Evolutionary conservation across 2,797 vertebrate genomes (phyloP), one percentile per base, ranked within the genome.

Genomic region (Tragopan temminckii): DNA sequence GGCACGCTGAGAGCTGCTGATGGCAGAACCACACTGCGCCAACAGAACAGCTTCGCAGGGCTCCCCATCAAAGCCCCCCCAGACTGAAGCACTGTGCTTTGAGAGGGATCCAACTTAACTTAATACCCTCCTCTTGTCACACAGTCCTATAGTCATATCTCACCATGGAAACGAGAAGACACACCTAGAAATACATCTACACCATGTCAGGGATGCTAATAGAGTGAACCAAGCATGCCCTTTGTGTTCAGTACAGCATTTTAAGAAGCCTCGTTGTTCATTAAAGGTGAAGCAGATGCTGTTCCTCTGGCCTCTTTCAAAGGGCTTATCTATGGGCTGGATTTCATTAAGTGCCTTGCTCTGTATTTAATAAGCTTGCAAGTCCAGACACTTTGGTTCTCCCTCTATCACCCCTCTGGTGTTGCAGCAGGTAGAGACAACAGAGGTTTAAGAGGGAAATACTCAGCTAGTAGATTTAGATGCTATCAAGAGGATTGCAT

Each of bases 361-460:
- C 94, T 88, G 83, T 57, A 62, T 91, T 96, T 96, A 96, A 89
- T 95, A 96, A 96, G 70, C 75, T 86, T 95, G 80, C 93, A 95
- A 96, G 95, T 97, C 96, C 92, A 97, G 96, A 96, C 95, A 96
- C 89, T 94, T 94, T 36, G 77, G 74, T 93, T 93, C 83, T 92
- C 68, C 38, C 72, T 90, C 85, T 89, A 94, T 89, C 92, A 81
- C 48, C 64, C 36, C 82, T 89, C 92, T 88, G 88, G 92, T 92
- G 82, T 55, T 88, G 59, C 68, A 95, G 89, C 85, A 94, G 93
- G 91, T 89, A 95, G 77, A 95, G 68, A 95, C 92, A 93, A 86
- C 83, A 89, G 85, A 95, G 85, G 77, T 92, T 53, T 90, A 95
- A 81, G 77, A 89, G 78, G 74, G 71, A 96, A 96, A 91, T 86